Conservation (phyloP, 2,797 vertebrate species). For the Coreius guichenoti region DNA sequence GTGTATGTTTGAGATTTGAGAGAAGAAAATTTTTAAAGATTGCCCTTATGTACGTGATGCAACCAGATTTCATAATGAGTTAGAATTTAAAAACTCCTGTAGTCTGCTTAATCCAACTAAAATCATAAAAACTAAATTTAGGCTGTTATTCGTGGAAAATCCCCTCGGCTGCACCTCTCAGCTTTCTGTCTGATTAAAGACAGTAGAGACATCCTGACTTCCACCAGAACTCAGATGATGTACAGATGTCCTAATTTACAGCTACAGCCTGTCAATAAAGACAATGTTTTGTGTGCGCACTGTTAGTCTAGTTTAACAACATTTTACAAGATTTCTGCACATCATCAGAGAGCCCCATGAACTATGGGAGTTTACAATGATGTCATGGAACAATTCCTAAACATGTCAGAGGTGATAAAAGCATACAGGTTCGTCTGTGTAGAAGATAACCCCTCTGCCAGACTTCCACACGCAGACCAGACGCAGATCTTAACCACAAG, state of each 20-base stretch:
- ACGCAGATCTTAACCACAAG: conserved; percentile 42
- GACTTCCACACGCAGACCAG: conserved; percentile 41
- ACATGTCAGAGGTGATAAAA: conserved; percentile 58
- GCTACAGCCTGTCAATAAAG: neutral
- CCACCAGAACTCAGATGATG: neutral
- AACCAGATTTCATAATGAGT: neutral
- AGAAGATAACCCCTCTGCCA: conserved; percentile 45
- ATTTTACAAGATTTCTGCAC: conserved; percentile 41
- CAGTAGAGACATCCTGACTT: neutral
- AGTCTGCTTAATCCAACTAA: neutral
- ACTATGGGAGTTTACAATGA: conserved; percentile 47
- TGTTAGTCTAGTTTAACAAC: conserved; percentile 2
- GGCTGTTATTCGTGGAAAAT: neutral
- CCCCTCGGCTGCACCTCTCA: neutral
- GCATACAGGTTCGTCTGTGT: conserved; percentile 42
- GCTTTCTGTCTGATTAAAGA: neutral
- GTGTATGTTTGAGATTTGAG: neutral
- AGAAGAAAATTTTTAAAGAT: neutral
- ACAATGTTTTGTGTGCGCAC: neutral
- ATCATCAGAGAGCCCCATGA: conserved; percentile 41
- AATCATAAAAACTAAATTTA: neutral
- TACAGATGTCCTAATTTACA: neutral
- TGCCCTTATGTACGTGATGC: neutral
- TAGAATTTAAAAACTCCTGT: neutral
- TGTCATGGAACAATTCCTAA: conserved; percentile 55